A percentile compares a stretch with the other conserved stretches of the same genome.
phyloP scores from a whole-genome alignment of 2,113 vertebrate genomes.

The Pao palembangensis region DNA sequence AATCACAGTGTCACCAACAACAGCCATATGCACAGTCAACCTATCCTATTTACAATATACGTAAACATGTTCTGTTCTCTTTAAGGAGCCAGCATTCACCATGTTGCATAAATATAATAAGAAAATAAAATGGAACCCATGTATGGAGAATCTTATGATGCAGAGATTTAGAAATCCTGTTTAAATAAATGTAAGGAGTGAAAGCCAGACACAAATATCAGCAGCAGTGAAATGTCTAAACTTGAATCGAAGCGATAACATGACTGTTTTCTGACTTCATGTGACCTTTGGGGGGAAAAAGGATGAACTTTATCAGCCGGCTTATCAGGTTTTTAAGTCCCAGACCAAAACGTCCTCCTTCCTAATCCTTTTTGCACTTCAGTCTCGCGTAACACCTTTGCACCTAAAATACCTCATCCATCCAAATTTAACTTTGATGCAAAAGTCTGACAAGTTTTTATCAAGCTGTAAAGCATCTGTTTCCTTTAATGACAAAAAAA shows the following conservation, averaged over 20 bases:
- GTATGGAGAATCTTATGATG: too few species aligned
- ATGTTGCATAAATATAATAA: too few species aligned
- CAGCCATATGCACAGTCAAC: background rate
- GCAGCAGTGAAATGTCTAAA: background rate
- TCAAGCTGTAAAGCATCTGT: background rate
- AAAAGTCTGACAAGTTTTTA: background rate
- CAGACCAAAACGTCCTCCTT: conserved; percentile 5
- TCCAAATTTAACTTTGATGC: background rate
- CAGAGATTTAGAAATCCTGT: too few species aligned
- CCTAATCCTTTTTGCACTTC: conserved; percentile 47
- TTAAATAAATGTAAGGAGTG: too few species aligned
- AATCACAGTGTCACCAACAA: background rate
- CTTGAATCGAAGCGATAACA: background rate
- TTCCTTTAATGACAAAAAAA: too few species aligned
- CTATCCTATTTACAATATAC: background rate
- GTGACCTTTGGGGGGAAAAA: background rate
- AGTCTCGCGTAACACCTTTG: conserved; percentile 8
- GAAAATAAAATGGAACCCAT: too few species aligned
- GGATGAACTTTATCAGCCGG: conserved; percentile 12
- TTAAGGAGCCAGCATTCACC: too few species aligned
- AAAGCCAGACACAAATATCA: too few species aligned
- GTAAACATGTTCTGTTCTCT: too few species aligned
- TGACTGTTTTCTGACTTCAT: background rate
- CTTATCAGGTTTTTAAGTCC: conserved; percentile 40
- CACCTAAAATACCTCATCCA: conserved; percentile 5